Conservation (phyloP, 2,797 vertebrate genomes). For the Tapera naevia region DNA sequence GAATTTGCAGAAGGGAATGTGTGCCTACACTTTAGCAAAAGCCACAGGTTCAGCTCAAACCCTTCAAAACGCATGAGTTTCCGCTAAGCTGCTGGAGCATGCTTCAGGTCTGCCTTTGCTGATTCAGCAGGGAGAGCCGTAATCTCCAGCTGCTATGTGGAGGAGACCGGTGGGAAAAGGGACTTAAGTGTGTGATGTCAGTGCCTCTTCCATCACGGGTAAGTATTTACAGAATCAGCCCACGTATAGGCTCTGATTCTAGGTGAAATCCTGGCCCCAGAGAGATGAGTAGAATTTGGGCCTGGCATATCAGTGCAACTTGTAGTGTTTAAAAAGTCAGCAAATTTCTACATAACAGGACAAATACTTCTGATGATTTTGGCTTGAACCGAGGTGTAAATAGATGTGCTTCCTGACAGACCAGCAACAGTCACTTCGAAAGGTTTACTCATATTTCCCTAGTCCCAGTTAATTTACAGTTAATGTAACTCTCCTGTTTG, state of each 20-base stretch:
- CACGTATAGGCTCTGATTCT: neutral
- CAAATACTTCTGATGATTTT: neutral
- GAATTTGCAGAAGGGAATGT: neutral
- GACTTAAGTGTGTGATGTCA: rapidly evolving
- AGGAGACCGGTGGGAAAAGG: neutral
- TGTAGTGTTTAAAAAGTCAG: neutral
- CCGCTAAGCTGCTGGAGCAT: neutral
- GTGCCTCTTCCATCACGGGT: neutral
- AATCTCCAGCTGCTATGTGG: neutral
- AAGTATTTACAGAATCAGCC: neutral
- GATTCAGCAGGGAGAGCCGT: neutral
- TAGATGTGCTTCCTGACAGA: neutral
- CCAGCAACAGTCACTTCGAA: neutral
- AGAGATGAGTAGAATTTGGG: neutral
- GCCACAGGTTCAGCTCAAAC: neutral
- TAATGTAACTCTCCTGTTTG: neutral
- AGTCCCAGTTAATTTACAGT: neutral
- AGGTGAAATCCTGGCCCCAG: neutral
- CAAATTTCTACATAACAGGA: neutral
- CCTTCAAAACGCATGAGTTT: rapidly evolving
- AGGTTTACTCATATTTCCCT: neutral
- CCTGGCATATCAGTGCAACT: neutral
- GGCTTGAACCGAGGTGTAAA: neutral
- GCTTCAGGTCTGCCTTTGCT: neutral
- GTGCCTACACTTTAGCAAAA: neutral